phyloP scores from a whole-genome alignment of 2,888 invertebrate genomes.

The Arrhopalites spinosus region DNA sequence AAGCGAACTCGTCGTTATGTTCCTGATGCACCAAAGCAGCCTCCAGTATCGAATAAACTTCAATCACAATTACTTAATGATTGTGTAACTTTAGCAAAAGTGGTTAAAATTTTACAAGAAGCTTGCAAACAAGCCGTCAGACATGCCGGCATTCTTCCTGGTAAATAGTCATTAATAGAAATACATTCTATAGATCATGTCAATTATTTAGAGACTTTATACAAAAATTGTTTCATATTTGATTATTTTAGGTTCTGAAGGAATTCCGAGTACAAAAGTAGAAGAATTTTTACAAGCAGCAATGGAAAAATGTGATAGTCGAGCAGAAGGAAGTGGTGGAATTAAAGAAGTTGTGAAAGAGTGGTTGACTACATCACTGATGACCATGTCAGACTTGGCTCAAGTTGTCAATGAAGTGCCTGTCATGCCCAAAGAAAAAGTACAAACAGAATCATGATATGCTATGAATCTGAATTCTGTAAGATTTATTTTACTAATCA shows the following conservation, averaged over 20 bases:
- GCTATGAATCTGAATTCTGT: too few species aligned
- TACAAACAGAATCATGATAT: constrained; percentile 31
- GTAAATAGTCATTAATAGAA: too few species aligned
- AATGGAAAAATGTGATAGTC: constrained; percentile 67
- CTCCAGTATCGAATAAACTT: constrained; percentile 59
- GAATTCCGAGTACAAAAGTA: constrained; percentile 67
- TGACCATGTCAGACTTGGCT: constrained; percentile 55
- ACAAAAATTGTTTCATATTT: too few species aligned
- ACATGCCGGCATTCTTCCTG: constrained; percentile 66
- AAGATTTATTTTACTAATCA: too few species aligned
- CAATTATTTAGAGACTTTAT: too few species aligned
- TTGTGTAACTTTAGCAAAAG: constrained; percentile 64
- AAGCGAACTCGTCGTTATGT: constrained; percentile 78
- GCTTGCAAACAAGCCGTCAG: constrained; percentile 68
- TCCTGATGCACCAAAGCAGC: constrained; percentile 66
- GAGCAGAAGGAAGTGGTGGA: constrained; percentile 59
- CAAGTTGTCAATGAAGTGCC: constrained; percentile 55
- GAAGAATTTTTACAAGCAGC: constrained; percentile 74
- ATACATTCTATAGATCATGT: too few species aligned
- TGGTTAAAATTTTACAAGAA: constrained; percentile 56
- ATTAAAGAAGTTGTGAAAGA: constrained; percentile 55
- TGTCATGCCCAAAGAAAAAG: constrained; percentile 52
- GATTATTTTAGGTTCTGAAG: constrained; percentile 64
- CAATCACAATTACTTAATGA: constrained; percentile 66
- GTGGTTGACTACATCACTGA: constrained; percentile 54